Evolutionary conservation across 1,140 invertebrate genomes (phyloP).

Genomic region (Drosophila seguyi): DNA sequence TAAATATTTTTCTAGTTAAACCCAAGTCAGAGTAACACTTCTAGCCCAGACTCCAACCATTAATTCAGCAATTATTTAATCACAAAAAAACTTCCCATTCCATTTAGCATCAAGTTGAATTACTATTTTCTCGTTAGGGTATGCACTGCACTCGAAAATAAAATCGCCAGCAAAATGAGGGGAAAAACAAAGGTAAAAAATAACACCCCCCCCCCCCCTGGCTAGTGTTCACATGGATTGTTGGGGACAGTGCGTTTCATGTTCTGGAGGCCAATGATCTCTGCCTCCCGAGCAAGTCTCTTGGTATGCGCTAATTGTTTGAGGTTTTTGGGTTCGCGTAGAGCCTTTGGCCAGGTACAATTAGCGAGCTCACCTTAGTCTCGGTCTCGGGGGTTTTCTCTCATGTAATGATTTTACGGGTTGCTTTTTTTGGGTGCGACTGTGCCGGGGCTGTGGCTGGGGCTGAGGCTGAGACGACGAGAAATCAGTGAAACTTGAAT

Average conservation of each 20-base stretch:
- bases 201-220: slow-evolving; percentile 4
- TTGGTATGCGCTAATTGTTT: slow-evolving; percentile 78
- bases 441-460: neutral
- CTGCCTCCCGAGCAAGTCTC: slow-evolving; percentile 9
- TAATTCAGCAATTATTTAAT: slow-evolving; percentile 47
- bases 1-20: neutral
- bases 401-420: slow-evolving; percentile 30
- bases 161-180: slow-evolving; percentile 22
- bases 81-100: slow-evolving; percentile 30
- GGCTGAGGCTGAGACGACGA: slow-evolving; percentile 33
- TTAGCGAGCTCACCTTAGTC: slow-evolving; percentile 59
- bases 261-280: slow-evolving; percentile 52
- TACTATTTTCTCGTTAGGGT: slow-evolving; percentile 40
- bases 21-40: neutral
- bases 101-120: slow-evolving; percentile 20
- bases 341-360: slow-evolving; percentile 51
- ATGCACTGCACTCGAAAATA: slow-evolving; percentile 7
- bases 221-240: slow-evolving; percentile 62
- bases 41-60: neutral
- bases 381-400: slow-evolving; percentile 59
- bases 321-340: slow-evolving; percentile 18
- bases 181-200: neutral
- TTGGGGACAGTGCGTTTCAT: slow-evolving; percentile 37
- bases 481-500: slow-evolving; percentile 84
- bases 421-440: slow-evolving; percentile 72